phyloP scores from a whole-genome alignment of 2,888 invertebrate genomes.

The Diplolepis rosae region DNA sequence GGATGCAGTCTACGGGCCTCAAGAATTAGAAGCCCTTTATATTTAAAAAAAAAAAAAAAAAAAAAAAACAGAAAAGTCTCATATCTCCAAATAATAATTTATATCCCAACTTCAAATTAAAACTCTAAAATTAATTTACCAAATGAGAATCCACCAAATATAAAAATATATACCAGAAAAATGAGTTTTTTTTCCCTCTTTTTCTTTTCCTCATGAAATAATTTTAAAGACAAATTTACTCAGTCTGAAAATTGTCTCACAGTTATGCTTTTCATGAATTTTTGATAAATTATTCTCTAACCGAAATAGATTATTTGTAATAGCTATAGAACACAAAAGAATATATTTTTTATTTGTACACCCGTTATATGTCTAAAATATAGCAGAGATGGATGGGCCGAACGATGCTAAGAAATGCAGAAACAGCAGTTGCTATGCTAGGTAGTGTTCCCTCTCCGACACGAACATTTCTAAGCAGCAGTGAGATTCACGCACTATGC shows the following conservation, averaged over 20 bases:
- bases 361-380: constrained; percentile 67
- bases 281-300: no score
- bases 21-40: background rate
- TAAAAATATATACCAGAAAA: no score
- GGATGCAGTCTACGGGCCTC: background rate
- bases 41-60: background rate
- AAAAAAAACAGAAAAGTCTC: no score
- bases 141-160: no score
- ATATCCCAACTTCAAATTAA: no score
- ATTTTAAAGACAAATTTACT: no score
- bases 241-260: no score
- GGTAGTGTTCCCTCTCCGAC: constrained; percentile 60
- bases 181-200: no score
- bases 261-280: no score
- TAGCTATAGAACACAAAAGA: background rate
- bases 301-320: background rate
- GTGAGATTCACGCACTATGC: constrained; percentile 44
- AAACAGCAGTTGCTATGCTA: constrained; percentile 73
- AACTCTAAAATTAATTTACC: no score
- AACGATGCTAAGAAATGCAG: constrained; percentile 69
- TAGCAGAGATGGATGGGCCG: constrained; percentile 62
- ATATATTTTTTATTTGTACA: constrained; percentile 45
- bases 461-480: constrained; percentile 52
- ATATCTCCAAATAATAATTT: no score
- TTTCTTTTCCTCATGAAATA: no score